These are phyloP conservation scores for Scalopus aquaticus DNA, from an alignment of 2,113 vertebrate species.

Conservation along the genomic window DNA sequence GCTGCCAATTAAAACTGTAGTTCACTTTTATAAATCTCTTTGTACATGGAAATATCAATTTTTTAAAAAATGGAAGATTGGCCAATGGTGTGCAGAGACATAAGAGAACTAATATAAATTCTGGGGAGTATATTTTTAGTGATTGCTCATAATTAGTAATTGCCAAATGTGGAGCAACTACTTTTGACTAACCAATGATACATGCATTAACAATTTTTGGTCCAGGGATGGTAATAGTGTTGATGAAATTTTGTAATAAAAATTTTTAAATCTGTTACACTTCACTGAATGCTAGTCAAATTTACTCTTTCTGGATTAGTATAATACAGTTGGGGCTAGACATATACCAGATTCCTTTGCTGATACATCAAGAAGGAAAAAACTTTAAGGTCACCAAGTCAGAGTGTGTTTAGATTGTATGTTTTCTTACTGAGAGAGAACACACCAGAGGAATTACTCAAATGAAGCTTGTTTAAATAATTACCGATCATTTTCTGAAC, in stretches of 20 bases:
- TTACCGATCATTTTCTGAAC: background rate
- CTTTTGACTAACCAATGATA: background rate
- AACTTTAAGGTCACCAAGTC: background rate
- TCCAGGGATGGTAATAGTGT: background rate
- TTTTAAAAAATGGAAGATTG: conserved; percentile 32
- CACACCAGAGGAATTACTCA: background rate
- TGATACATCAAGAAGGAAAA: background rate
- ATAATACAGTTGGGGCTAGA: background rate
- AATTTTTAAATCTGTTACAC: background rate
- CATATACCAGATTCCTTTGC: background rate
- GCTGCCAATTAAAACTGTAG: conserved; percentile 39
- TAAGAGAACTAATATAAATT: background rate
- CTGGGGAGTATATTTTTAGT: background rate
- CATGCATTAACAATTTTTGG: background rate
- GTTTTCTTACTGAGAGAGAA: background rate
- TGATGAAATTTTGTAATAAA: too few species aligned
- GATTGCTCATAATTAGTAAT: background rate
- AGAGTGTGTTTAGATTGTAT: background rate
- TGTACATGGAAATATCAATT: conserved; percentile 23
- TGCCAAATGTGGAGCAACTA: background rate
- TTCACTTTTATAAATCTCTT: conserved; percentile 40
- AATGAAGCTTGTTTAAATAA: conserved; percentile 51
- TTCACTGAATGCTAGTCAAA: conserved; percentile 1
- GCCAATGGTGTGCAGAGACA: background rate
- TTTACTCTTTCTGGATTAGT: background rate